Evolutionary conservation across 2,797 vertebrate genomes (phyloP).

Genomic region (Anolis apletophallus): DNA sequence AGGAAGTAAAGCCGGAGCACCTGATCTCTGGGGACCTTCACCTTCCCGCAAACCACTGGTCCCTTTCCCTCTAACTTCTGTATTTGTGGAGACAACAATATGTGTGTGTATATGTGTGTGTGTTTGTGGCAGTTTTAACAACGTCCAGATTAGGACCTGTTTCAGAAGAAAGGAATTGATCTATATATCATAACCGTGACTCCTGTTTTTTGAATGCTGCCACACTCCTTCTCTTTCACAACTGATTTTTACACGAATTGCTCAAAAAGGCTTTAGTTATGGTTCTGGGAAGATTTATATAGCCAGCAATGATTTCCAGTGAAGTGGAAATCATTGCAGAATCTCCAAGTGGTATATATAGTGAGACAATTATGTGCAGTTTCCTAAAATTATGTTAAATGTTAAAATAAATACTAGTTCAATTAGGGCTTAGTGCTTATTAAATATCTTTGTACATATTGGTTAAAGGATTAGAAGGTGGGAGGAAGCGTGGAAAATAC

Average conservation of each 20-base stretch:
- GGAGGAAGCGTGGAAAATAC: not conserved
- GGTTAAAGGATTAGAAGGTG: not conserved
- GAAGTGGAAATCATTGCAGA: not conserved
- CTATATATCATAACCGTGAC: not conserved
- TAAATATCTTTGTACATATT: not conserved
- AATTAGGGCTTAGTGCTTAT: not conserved
- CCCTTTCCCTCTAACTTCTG: fast-evolving
- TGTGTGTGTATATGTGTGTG: not conserved
- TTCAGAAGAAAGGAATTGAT: not conserved
- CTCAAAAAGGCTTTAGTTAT: not conserved
- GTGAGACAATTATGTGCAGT: not conserved
- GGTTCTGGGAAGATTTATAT: not conserved
- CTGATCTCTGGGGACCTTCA: slow-evolving; percentile 25
- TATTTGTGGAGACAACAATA: not conserved
- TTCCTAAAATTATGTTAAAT: not conserved
- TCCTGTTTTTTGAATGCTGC: not conserved
- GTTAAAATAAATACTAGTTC: not conserved
- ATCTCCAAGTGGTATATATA: not conserved
- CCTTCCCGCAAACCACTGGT: fast-evolving
- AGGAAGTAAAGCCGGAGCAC: slow-evolving; percentile 69
- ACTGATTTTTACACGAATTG: not conserved
- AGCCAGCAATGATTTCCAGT: not conserved
- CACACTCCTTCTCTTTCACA: not conserved
- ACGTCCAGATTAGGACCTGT: not conserved
- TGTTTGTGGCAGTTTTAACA: not conserved